Base-by-base conservation (phyloP, 1,140 invertebrate genomes). In the Pogonognathellus flavescens region DNA sequence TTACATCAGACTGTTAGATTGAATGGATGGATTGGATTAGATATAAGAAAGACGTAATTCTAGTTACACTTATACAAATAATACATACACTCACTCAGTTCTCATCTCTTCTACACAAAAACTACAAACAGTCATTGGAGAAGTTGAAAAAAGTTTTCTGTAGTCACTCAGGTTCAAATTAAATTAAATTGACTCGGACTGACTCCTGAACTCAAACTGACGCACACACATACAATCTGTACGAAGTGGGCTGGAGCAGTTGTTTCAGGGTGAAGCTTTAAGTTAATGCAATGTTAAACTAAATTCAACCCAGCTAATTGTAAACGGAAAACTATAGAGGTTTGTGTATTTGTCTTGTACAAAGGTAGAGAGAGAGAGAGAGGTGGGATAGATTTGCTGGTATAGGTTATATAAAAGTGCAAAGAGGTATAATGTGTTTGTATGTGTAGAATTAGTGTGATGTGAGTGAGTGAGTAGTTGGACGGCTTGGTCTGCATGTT, bases 131-230 rank as follows among this genome's bases (percentile, higher is more conserved):
- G 20, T 66, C 60, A 66, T 66, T 66, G 66, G 70, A 76, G 70
- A 76, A 76, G 70, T 76, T 41, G 70, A 49, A 76, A 41, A 70
- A 76, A 76, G 70, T 76, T 76, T 25, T 76, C 31, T 57, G 53
- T 76, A 76, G 70, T 49, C 70, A 76, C 70, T 76, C 70, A 76
- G 70, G 70, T 76, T 76, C 25, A 76, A 76, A 76, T 76, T 76
- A 76, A 76, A 76, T 76, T 76, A 50, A 76, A 76, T 76, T 76
- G 70, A 76, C 41, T 76, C 70, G 41, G 41, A 76, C 31, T 76
- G 70, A 76, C 70, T 76, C 70, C 70, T 41, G 70, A 41, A 76
- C 70, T 76, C 25, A 76, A 41, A 76, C 25, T 49, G 70, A 76
- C 41, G 25, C 70, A 66, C 14, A 4, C 53, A n/a, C 11, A 13